Evolutionary conservation across 2,797 vertebrate genomes (phyloP).

Genomic region (Lemur catta): DNA sequence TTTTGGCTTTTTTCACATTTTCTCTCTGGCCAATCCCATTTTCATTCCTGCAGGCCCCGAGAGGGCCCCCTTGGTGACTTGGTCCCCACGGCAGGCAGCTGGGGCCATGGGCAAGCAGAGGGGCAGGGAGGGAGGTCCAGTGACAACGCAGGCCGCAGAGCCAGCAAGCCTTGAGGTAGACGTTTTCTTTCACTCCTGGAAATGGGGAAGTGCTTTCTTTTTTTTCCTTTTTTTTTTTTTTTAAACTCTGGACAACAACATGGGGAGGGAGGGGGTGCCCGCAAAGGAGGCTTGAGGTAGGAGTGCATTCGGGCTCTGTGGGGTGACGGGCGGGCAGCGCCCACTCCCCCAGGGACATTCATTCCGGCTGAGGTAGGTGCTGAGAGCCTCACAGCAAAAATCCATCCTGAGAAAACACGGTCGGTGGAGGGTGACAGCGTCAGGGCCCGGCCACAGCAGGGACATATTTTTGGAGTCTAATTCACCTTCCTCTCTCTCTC

Average conservation of each 20-base stretch:
- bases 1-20: slow-evolving; percentile 72
- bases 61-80: not conserved
- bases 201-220: slow-evolving; percentile 27
- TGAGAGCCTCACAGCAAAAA: slow-evolving; percentile 84
- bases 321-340: not conserved
- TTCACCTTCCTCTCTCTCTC: slow-evolving; percentile 56
- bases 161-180: slow-evolving; percentile 72
- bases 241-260: slow-evolving; percentile 84
- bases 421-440: not conserved
- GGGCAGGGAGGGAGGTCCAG: slow-evolving; percentile 37
- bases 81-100: rapidly evolving
- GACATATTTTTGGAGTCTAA: slow-evolving; percentile 71
- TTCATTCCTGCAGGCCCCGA: not conserved
- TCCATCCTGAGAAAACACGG: slow-evolving; percentile 93
- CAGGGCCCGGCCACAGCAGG: slow-evolving; percentile 46
- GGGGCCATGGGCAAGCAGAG: not conserved
- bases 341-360: slow-evolving; percentile 95
- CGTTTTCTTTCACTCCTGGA: slow-evolving; percentile 65
- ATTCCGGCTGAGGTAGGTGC: slow-evolving; percentile 99
- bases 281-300: slow-evolving; percentile 82
- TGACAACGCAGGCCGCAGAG: slow-evolving; percentile 23
- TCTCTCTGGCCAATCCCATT: slow-evolving; percentile 58
- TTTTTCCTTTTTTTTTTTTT: slow-evolving; percentile 60
- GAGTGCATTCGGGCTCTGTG: slow-evolving; percentile 86
- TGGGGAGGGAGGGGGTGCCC: slow-evolving; percentile 73